Percentiles rank a stretch among this genome's conserved stretches.
These are phyloP conservation scores for Engraulis encrasicolus DNA, from an alignment of 2,113 vertebrate species.

Conservation along the genomic window DNA sequence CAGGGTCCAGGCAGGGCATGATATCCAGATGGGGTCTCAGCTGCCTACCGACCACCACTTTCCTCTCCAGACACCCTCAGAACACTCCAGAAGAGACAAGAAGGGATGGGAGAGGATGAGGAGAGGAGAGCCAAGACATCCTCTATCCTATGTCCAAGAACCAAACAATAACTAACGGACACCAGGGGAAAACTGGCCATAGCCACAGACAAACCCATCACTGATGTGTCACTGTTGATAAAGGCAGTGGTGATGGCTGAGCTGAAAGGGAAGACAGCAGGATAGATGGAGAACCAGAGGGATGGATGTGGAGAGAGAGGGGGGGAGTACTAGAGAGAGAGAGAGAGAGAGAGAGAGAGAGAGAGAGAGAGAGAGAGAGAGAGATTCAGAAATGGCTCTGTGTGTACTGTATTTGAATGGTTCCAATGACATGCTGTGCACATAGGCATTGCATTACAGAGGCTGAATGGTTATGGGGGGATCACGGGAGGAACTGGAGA, in stretches of 20 bases:
- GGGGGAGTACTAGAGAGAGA: slow-evolving; percentile 38
- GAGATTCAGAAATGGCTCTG: slow-evolving; percentile 8
- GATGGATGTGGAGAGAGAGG: slow-evolving; percentile 40
- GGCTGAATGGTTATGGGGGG: background rate
- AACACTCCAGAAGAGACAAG: background rate
- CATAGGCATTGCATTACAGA: background rate
- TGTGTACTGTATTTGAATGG: no score
- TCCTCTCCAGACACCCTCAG: background rate
- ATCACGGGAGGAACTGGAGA: background rate
- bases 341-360: background rate
- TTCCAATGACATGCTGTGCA: no score
- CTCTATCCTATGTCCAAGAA: background rate
- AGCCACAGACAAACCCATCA: background rate
- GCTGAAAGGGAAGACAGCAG: background rate
- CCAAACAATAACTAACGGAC: background rate
- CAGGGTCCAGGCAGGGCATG: background rate
- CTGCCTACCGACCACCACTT: background rate
- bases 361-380: background rate
- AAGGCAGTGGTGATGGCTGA: background rate
- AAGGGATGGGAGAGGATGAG: background rate
- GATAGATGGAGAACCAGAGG: slow-evolving; percentile 31
- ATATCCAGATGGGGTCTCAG: background rate
- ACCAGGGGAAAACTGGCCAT: background rate
- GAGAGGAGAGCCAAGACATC: background rate
- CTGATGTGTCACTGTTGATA: background rate